phyloP scores from a whole-genome alignment of 2,797 vertebrate species.

The Calcarius lapponicus region DNA sequence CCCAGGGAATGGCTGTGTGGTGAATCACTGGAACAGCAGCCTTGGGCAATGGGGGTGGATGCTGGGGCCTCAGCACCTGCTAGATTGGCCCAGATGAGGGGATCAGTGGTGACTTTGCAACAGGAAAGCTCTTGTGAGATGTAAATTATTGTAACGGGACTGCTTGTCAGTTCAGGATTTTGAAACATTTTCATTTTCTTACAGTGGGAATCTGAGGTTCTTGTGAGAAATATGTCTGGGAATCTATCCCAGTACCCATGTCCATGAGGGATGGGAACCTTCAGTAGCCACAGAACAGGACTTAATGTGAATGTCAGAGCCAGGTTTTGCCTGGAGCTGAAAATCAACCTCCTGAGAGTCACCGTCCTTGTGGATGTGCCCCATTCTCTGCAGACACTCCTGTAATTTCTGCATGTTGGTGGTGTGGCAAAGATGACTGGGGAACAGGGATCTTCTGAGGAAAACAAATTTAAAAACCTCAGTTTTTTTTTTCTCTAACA shows the following conservation, averaged over 20 bases:
- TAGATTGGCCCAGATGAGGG: neutral
- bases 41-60: rapidly evolving
- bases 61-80: neutral
- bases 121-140: neutral
- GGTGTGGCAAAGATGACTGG: neutral
- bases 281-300: neutral
- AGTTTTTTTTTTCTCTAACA: neutral
- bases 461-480: neutral
- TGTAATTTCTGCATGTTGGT: no score
- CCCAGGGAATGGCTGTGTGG: neutral
- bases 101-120: neutral
- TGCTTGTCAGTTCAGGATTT: neutral
- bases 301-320: neutral
- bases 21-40: neutral
- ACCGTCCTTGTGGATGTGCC: neutral
- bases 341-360: neutral
- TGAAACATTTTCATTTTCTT: neutral
- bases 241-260: rapidly evolving
- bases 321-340: neutral
- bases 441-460: neutral
- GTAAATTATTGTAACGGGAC: rapidly evolving
- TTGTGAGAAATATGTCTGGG: neutral
- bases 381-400: neutral
- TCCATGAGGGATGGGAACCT: neutral
- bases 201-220: neutral